Evolutionary conservation across 1,140 invertebrate genomes (phyloP), one percentile per base, ranked within the genome.

Genomic region (Oreohelix idahoensis): DNA sequence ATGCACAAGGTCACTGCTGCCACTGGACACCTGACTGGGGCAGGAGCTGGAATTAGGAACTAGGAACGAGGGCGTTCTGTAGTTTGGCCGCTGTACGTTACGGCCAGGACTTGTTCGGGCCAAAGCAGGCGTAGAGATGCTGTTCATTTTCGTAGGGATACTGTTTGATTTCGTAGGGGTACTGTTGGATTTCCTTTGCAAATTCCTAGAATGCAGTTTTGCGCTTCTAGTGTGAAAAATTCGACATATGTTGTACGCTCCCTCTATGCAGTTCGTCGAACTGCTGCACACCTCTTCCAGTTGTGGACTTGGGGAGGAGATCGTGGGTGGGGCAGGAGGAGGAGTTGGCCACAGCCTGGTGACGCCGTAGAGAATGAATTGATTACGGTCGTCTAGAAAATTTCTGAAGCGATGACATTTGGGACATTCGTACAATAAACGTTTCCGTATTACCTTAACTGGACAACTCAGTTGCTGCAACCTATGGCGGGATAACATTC

Each of bases 311-410:
- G 69, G 26, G n/a, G 70, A 32, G 26, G 70, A 71, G 35, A 45
- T 0, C 17, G 38, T 20, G 8, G 36, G 36, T 1, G 71, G 71
- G 15, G 36, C 17, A 20, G 71, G 36, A 5, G 71, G 71, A n/a
- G 71, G 71, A 11, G 38, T 39, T 4, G 71, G 71, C 38, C 38
- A 74, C 23, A 45, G 10, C 10, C 36, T 26, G 38, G 71, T 42
- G 23, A 74, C 38, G 8, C 36, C 36, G 23, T 74, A 42, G 11
- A 74, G 71, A 74, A 74, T 74, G 23, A 74, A 42, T 39, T 74
- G 36, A 23, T 39, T n/a, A 23, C 42, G 36, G 29, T 74, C 71
- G 10, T 74, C 42, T 0, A 74, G 10, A 66, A 32, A 66, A 35
- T 32, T 66, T 32, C 63, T 66, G 63, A 32, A 32, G 5, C 63